A percentile compares a stretch with the other conserved stretches of the same genome.
Conservation (phyloP, 37 sponge, comb jelly and placozoan species). For the Mnemiopsis leidyi region DNA sequence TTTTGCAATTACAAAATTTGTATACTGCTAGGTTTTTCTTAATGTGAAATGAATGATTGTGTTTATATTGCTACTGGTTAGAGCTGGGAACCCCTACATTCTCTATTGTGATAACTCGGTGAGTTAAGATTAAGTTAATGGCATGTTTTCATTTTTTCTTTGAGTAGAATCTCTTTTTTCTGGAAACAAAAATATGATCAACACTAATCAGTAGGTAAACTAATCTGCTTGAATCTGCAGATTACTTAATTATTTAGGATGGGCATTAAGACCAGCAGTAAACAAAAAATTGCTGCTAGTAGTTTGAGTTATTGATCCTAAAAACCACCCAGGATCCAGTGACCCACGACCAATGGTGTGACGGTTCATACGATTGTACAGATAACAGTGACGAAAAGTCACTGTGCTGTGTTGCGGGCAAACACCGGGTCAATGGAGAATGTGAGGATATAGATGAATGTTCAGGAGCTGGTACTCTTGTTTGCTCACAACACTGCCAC, state of each 20-base stretch:
- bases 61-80: slow-evolving; percentile 39
- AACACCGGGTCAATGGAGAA: not conserved
- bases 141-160: too few relatives aligned
- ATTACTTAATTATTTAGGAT: too few relatives aligned
- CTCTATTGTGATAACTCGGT: slow-evolving; percentile 31
- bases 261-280: too few relatives aligned
- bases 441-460: slow-evolving; percentile 44
- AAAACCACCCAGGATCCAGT: slow-evolving; percentile 26
- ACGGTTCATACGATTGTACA: slow-evolving; percentile 20
- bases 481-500: slow-evolving; percentile 5
- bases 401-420: not conserved
- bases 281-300: too few relatives aligned
- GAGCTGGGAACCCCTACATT: not conserved
- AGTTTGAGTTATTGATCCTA: too few relatives aligned
- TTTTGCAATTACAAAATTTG: too few relatives aligned
- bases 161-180: too few relatives aligned
- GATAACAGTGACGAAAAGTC: slow-evolving; percentile 48
- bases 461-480: not conserved
- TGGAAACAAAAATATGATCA: too few relatives aligned
- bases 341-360: not conserved
- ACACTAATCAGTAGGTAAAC: too few relatives aligned
- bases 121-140: too few relatives aligned
- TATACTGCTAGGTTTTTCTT: too few relatives aligned
- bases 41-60: slow-evolving; percentile 64
- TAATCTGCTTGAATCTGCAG: too few relatives aligned